Conservation (phyloP, 2,113 vertebrate species). For the Chiloscyllium plagiosum region DNA sequence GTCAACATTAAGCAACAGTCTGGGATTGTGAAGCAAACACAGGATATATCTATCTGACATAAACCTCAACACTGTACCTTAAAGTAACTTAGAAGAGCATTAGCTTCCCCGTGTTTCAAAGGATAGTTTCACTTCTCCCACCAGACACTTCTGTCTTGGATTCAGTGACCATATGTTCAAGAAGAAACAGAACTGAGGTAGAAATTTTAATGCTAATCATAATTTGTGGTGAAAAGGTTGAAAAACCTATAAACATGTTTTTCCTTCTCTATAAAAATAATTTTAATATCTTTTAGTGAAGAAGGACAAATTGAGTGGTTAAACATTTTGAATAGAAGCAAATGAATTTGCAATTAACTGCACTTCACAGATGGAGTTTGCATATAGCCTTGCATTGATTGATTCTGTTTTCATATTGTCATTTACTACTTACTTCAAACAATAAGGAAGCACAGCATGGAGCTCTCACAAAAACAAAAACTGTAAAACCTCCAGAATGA, state of each 20-base stretch:
- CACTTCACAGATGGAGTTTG: neutral
- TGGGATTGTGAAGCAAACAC: neutral
- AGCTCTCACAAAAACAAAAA: neutral
- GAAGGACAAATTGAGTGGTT: neutral
- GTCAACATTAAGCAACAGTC: too few relatives aligned
- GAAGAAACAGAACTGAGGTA: neutral
- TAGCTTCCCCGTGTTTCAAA: neutral
- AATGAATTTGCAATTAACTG: neutral
- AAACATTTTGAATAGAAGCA: neutral
- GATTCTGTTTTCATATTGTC: neutral
- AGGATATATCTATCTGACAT: neutral
- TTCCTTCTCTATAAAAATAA: neutral
- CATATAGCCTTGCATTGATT: neutral
- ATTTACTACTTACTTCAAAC: neutral
- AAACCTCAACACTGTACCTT: neutral
- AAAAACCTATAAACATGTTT: neutral
- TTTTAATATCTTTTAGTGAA: neutral
- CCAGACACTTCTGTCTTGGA: neutral
- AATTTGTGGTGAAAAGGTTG: neutral
- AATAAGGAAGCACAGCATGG: neutral
- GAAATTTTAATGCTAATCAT: neutral
- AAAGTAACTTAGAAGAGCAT: neutral
- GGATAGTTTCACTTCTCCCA: neutral
- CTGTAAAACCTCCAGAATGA: neutral
- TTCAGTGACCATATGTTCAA: neutral